A percentile compares a stretch with the other conserved stretches of the same genome.
Evolutionary conservation across 2,888 invertebrate genomes (phyloP).

Genomic region (Rotaria macrura): DNA sequence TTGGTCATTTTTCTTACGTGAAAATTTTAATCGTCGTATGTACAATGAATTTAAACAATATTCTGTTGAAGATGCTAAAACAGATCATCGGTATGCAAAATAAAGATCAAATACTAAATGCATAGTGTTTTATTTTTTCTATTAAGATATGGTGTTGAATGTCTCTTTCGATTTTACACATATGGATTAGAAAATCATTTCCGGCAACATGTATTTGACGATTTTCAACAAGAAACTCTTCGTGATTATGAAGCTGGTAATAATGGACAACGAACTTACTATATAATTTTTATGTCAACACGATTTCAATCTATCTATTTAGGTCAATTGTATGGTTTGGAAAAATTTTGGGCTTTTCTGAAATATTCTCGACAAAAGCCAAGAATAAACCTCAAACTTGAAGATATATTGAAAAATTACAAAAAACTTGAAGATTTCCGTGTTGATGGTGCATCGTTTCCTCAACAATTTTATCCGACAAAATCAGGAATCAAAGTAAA

Average conservation of each 20-base stretch:
- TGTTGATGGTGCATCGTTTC: slow-evolving; percentile 24
- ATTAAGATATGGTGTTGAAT: slow-evolving; percentile 57
- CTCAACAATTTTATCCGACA: slow-evolving; percentile 8
- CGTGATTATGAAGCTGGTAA: slow-evolving; percentile 75
- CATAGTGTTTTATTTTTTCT: background rate
- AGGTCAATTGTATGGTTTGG: slow-evolving; percentile 91
- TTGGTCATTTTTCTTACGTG: slow-evolving; percentile 97
- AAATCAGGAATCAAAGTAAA: slow-evolving; percentile 4
- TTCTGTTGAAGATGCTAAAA: slow-evolving; percentile 82
- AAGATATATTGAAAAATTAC: slow-evolving; percentile 49
- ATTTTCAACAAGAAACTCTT: slow-evolving; percentile 84
- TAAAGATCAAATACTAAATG: slow-evolving; percentile 33
- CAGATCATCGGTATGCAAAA: slow-evolving; percentile 82
- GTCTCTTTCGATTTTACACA: slow-evolving; percentile 83
- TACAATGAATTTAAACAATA: slow-evolving; percentile 83
- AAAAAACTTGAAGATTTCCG: slow-evolving; percentile 51
- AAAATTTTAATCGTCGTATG: slow-evolving; percentile 95
- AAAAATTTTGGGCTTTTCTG: slow-evolving; percentile 97
- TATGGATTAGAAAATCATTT: slow-evolving; percentile 93
- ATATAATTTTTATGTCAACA: background rate
- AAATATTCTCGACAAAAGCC: slow-evolving; percentile 62
- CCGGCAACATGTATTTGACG: slow-evolving; percentile 81
- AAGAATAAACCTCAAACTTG: slow-evolving; percentile 48
- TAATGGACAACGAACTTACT: slow-evolving; percentile 35
- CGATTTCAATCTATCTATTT: slow-evolving; percentile 33